These are phyloP conservation scores for Hedychridium roseum DNA, from an alignment of 2,888 invertebrate species.

Conservation along the genomic window DNA sequence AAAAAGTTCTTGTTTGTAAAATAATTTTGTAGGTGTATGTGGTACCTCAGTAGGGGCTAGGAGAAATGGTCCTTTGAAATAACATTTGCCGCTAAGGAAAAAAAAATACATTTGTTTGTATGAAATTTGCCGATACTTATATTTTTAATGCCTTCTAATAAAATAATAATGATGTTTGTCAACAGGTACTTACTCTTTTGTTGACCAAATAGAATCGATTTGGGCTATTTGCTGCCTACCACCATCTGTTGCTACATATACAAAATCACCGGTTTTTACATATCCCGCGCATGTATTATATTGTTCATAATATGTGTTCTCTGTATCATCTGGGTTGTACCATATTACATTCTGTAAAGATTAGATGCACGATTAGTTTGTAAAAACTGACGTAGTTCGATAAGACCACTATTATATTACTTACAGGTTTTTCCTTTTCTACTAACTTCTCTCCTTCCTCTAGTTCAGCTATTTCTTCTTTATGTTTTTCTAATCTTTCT, in stretches of 20 bases:
- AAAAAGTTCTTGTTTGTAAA: constrained; percentile 94
- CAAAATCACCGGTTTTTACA: constrained; percentile 91
- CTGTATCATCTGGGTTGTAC: constrained; percentile 76
- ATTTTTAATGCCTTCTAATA: neutral
- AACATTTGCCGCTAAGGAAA: constrained; percentile 80
- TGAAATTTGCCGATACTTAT: neutral
- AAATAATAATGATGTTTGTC: neutral
- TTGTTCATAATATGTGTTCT: constrained; percentile 91
- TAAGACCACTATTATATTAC: too few species aligned
- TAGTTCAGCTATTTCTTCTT: constrained; percentile 85
- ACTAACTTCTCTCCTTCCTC: constrained; percentile 83
- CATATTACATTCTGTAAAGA: constrained; percentile 78
- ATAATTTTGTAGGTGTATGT: constrained; percentile 79
- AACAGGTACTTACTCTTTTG: constrained; percentile 76
- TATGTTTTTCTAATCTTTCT: constrained; percentile 88
- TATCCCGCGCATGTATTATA: constrained; percentile 86
- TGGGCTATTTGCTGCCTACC: constrained; percentile 92
- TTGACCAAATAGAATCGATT: constrained; percentile 94
- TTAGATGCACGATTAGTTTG: neutral
- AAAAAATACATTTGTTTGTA: constrained; percentile 7
- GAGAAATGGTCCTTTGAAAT: constrained; percentile 94
- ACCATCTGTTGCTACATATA: constrained; percentile 91
- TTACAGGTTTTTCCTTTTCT: constrained; percentile 86
- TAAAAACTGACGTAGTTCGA: too few species aligned
- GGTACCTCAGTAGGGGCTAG: constrained; percentile 88